phyloP scores from a whole-genome alignment of 2,113 vertebrate species.

The Neotoma lepida region DNA sequence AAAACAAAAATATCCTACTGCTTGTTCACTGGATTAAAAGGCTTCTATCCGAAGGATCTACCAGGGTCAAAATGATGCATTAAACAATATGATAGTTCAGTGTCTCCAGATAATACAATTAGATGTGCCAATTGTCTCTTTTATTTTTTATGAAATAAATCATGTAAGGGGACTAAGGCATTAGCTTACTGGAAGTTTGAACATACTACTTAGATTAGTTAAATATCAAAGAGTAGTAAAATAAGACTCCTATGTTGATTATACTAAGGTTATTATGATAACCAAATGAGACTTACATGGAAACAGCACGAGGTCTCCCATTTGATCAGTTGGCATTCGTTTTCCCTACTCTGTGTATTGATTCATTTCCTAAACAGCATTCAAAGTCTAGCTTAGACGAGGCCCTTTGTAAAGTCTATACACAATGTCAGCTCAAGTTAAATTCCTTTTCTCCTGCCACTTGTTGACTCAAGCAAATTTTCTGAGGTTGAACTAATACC shows the following conservation, averaged over 20 bases:
- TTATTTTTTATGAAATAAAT: not conserved
- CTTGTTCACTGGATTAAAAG: constrained; percentile 35
- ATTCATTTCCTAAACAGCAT: constrained; percentile 56
- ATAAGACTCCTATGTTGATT: not conserved
- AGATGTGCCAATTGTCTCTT: not conserved
- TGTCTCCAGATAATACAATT: not conserved
- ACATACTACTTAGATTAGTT: not conserved
- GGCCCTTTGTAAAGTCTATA: constrained; percentile 4
- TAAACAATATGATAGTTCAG: not conserved
- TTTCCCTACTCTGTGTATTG: not conserved
- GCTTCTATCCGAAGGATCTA: not conserved
- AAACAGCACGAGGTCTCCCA: not conserved
- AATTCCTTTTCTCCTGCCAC: not conserved
- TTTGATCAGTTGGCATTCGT: constrained; percentile 22
- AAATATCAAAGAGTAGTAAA: not conserved
- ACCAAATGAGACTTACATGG: constrained; percentile 7
- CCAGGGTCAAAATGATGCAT: not conserved
- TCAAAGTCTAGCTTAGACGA: constrained; percentile 45
- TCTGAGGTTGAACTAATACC: not conserved
- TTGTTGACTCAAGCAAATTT: constrained; percentile 55
- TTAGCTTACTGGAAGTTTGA: not conserved
- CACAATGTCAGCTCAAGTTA: constrained; percentile 35
- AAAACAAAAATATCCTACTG: constrained; percentile 18
- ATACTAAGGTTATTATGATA: not conserved
- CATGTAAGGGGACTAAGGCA: not conserved